Conservation (phyloP, 2,113 vertebrate species). For the Callithrix jacchus region DNA sequence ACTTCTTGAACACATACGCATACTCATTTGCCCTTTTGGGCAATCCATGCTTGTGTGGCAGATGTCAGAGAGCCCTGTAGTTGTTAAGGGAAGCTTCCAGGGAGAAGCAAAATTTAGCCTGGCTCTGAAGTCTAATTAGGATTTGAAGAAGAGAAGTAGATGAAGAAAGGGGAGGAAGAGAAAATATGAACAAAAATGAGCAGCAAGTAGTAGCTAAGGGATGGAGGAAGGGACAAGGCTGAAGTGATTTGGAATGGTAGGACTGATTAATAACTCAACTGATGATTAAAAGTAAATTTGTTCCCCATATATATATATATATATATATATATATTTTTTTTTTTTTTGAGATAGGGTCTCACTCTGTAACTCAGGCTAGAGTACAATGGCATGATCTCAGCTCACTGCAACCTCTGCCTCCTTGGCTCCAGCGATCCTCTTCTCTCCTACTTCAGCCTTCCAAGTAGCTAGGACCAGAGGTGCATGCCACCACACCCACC, state of each 20-base stretch:
- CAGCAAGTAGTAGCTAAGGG: no score
- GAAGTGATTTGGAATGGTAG: background rate
- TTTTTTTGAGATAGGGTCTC: no score
- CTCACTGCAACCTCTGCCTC: no score
- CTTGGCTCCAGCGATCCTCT: no score
- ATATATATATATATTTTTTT: no score
- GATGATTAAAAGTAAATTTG: background rate
- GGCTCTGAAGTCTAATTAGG: background rate
- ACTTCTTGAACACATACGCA: conserved; percentile 13
- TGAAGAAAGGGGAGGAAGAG: background rate
- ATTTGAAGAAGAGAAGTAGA: background rate
- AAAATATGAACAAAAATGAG: background rate
- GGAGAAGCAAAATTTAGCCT: background rate
- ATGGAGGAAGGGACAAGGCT: background rate
- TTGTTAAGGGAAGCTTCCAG: background rate
- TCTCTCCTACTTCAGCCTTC: no score
- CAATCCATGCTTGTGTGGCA: background rate
- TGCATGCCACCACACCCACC: no score
- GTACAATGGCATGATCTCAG: no score
- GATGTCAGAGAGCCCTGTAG: background rate
- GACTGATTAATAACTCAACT: background rate
- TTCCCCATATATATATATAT: no score
- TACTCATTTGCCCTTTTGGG: background rate
- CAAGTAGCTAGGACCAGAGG: no score
- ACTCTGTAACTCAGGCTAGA: no score